These are phyloP conservation scores for Agrotis ipsilon DNA, from an alignment of 2,888 invertebrate genomes.

Conservation along the genomic window DNA sequence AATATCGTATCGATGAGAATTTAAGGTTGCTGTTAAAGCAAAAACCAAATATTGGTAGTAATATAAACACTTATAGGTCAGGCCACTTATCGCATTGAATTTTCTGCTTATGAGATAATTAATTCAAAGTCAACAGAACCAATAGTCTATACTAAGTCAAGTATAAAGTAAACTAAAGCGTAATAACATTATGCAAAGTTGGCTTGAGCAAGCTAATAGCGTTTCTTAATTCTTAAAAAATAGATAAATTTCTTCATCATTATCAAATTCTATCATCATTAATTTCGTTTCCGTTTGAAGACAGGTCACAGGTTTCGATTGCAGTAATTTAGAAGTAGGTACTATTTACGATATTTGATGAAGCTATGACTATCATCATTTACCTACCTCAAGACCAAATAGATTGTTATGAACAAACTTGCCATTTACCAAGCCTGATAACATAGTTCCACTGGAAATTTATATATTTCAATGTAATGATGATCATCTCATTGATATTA, in stretches of 20 bases:
- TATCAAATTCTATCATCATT: conserved; percentile 36
- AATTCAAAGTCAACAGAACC: conserved; percentile 52
- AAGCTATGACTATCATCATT: neutral
- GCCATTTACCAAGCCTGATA: neutral
- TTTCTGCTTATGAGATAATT: conserved; percentile 34
- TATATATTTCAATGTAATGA: neutral
- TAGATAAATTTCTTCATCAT: conserved; percentile 48
- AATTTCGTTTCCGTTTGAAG: conserved; percentile 29
- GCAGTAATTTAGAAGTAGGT: conserved; percentile 8
- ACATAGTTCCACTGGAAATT: neutral
- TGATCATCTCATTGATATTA: neutral
- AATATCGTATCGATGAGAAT: too few species aligned
- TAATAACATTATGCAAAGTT: conserved; percentile 53
- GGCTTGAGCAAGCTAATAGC: conserved; percentile 39
- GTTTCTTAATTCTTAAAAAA: conserved; percentile 28
- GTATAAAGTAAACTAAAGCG: conserved; percentile 53
- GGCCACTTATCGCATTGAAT: conserved; percentile 13
- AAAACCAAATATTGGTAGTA: conserved; percentile 22
- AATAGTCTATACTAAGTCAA: conserved; percentile 38
- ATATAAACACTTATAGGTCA: conserved; percentile 8
- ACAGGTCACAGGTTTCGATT: conserved; percentile 21
- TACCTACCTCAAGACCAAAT: neutral
- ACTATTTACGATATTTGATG: conserved; percentile 13
- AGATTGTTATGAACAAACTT: conserved; percentile 1
- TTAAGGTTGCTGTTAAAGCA: too few species aligned